Base-by-base conservation (phyloP, 2,888 invertebrate species). In the Branchipolynoe longqiensis region DNA sequence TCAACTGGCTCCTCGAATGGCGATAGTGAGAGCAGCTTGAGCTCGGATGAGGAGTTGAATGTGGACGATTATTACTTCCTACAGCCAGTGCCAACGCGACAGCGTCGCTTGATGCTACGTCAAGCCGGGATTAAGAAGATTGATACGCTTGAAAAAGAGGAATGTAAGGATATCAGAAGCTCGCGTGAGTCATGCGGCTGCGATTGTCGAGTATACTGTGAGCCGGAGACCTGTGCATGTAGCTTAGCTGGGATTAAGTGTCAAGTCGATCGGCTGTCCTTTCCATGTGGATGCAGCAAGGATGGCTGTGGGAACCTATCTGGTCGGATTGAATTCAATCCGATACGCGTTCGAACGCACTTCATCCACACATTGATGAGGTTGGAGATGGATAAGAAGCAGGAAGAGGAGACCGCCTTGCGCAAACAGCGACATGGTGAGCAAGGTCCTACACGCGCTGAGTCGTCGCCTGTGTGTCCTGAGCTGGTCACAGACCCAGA, bases 311-410 rank as follows among this genome's bases (percentile, higher is more conserved):
- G 96, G 87, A 99, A 99, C 93, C 96, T 96, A 0, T 96, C 96
- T 73, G 99, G 99, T 3, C 95, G 99, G 88, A 97, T 99, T 88
- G 99, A 99, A 94, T 99, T 99, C 93, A 98, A 98, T 94, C 98
- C 98, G 0, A 96, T 97, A 56, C 95, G 99, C 88, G 99, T 99
- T 6, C 96, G 98, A 88, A 98, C 98, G 25, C 99, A 99, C 94
- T 99, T 98, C 92, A 98, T 99, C 91, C 98, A 98, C 92, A 99
- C 99, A 0, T 95, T 99, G 83, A 98, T 98, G 98, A 95, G 98
- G 38, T 88, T 94, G 18, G 84, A 84, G 38, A 69, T 84, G 73
- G 82, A 85, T 31, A 64, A 58, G 41, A 82, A 59, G n/a, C 85
- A 69, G 64, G 69, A 73, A 33, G 69, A 84, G 62, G 69, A 84